A percentile compares a stretch with the other conserved stretches of the same genome.
These are phyloP conservation scores for Lomographa bimaculata DNA, from an alignment of 2,888 invertebrate genomes.

Conservation along the genomic window DNA sequence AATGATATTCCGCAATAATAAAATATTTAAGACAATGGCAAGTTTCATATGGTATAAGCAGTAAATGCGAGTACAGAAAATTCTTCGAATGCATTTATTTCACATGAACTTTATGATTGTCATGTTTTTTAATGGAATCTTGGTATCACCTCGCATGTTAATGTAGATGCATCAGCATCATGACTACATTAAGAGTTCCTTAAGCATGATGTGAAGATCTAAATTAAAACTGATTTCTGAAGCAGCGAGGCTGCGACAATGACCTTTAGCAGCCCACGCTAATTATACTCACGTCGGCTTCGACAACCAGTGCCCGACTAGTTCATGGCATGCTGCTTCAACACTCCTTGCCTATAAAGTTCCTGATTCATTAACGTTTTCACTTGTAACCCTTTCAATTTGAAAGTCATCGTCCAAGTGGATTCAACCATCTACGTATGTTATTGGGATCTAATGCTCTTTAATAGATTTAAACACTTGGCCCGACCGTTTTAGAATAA, in stretches of 20 bases:
- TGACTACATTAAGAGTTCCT: no score
- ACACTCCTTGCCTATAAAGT: conserved; percentile 41
- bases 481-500: no score
- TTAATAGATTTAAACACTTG: no score
- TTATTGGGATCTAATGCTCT: background rate
- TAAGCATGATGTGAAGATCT: conserved; percentile 49
- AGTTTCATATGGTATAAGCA: no score
- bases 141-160: no score
- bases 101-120: no score
- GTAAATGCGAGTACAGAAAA: no score
- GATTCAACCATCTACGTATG: conserved; percentile 1
- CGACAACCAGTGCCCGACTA: conserved; percentile 62
- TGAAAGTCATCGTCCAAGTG: conserved; percentile 1
- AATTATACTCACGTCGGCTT: conserved; percentile 71
- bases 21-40: no score
- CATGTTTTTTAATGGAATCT: no score
- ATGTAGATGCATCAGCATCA: conserved; percentile 8
- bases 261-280: conserved; percentile 80
- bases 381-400: conserved; percentile 29
- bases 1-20: conserved; percentile 10
- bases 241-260: conserved; percentile 74
- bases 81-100: no score
- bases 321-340: conserved; percentile 58
- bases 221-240: conserved; percentile 61
- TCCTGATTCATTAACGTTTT: conserved; percentile 38